Evolutionary conservation across 2,888 invertebrate genomes (phyloP).

Genomic region (Deroplatys truncata): DNA sequence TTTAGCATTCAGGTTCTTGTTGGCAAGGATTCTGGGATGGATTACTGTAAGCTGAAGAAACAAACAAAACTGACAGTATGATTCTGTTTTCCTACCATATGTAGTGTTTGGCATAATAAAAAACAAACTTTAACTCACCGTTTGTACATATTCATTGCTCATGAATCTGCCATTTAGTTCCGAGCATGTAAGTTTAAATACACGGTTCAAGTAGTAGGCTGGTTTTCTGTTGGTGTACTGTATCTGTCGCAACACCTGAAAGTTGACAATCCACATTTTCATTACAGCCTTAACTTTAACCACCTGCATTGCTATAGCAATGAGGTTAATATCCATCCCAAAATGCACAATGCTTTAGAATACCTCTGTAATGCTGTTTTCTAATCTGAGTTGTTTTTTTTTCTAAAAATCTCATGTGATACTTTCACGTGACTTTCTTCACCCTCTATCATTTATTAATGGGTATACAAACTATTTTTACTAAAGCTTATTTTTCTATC

Average conservation of each 20-base stretch:
- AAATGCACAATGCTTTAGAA: too few species aligned
- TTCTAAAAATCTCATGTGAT: too few species aligned
- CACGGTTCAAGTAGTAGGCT: conserved; percentile 90
- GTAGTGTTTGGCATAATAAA: too few species aligned
- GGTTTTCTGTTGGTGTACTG: conserved; percentile 95
- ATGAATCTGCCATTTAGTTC: conserved; percentile 90
- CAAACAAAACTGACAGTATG: background rate
- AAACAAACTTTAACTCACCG: conserved; percentile 51
- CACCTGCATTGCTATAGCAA: too few species aligned
- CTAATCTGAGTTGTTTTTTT: too few species aligned
- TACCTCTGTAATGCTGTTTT: too few species aligned
- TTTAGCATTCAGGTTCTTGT: conserved; percentile 39
- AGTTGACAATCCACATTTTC: background rate
- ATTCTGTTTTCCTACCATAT: too few species aligned
- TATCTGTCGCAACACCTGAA: conserved; percentile 64
- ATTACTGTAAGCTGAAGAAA: conserved; percentile 71
- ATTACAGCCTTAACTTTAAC: background rate
- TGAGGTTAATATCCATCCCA: too few species aligned
- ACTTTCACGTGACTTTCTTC: too few species aligned
- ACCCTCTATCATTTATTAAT: too few species aligned
- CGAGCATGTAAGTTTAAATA: conserved; percentile 93
- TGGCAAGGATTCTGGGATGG: conserved; percentile 63
- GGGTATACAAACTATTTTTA: too few species aligned
- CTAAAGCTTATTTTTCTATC: too few species aligned
- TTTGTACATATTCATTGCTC: conserved; percentile 93